These are phyloP conservation scores for Seriola rivoliana DNA, from an alignment of 2,113 vertebrate genomes.

Conservation along the genomic window DNA sequence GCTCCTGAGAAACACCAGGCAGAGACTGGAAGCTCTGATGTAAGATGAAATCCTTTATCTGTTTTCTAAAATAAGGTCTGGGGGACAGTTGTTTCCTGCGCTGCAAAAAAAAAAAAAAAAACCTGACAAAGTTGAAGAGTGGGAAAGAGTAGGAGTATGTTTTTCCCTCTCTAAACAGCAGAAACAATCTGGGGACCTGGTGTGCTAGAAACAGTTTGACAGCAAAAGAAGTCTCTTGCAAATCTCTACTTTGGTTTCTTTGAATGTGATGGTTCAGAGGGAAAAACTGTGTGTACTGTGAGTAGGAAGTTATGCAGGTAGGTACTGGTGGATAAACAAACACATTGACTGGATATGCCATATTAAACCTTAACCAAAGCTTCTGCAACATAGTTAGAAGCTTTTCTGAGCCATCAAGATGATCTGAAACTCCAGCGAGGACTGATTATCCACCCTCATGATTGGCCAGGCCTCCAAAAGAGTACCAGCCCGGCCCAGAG, in stretches of 20 bases:
- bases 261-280: conserved; percentile 1
- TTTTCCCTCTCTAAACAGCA: not conserved
- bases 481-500: not conserved
- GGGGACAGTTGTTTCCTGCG: not conserved
- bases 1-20: not conserved
- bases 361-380: conserved; percentile 20
- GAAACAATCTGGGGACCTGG: conserved; percentile 37
- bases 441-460: not conserved
- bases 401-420: not conserved
- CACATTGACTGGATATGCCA: conserved; percentile 28
- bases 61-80: conserved; percentile 4
- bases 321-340: conserved; percentile 41
- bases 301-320: conserved; percentile 32
- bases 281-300: conserved; percentile 11
- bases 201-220: conserved; percentile 41
- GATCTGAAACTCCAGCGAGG: not conserved
- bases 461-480: conserved; percentile 2
- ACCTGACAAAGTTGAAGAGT: conserved; percentile 17
- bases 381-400: conserved; percentile 2
- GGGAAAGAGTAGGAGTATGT: conserved; percentile 9
- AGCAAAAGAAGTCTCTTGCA: conserved; percentile 9
- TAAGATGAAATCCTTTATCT: conserved; percentile 15
- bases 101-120: too few relatives aligned
- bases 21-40: not conserved
- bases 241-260: conserved; percentile 25